phyloP scores from a whole-genome alignment of 2,888 invertebrate genomes.

The Netelia melanura region DNA sequence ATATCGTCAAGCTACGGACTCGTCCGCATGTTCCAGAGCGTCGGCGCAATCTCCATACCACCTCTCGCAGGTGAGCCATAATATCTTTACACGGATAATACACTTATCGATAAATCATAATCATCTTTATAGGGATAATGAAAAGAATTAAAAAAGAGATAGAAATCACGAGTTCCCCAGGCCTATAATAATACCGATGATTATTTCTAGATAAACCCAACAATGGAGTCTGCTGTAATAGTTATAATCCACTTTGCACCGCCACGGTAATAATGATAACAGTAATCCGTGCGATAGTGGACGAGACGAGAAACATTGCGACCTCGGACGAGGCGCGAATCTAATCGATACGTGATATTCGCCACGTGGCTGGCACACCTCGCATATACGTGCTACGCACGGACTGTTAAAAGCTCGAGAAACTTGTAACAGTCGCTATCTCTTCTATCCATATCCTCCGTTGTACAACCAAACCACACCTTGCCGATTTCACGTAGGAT shows the following conservation, averaged over 20 bases:
- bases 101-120: background rate
- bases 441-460: background rate
- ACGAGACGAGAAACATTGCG: conserved; percentile 31
- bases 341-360: conserved; percentile 63
- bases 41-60: conserved; percentile 90
- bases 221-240: background rate
- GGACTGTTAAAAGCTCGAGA: background rate
- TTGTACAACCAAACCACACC: background rate
- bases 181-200: too few species aligned
- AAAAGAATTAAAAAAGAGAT: conserved; percentile 25
- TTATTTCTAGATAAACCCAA: background rate
- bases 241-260: background rate
- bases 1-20: conserved; percentile 92
- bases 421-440: too few species aligned
- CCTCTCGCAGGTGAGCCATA: conserved; percentile 88
- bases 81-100: background rate
- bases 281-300: conserved; percentile 27
- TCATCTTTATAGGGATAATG: background rate
- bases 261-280: conserved; percentile 6
- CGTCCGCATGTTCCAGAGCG: conserved; percentile 91
- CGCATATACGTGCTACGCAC: background rate
- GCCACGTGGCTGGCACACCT: conserved; percentile 47
- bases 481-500: background rate
- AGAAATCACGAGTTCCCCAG: conserved; percentile 17
- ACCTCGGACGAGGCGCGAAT: conserved; percentile 50